Conservation (phyloP, 2,113 vertebrate species). For the Heliornis fulica region DNA sequence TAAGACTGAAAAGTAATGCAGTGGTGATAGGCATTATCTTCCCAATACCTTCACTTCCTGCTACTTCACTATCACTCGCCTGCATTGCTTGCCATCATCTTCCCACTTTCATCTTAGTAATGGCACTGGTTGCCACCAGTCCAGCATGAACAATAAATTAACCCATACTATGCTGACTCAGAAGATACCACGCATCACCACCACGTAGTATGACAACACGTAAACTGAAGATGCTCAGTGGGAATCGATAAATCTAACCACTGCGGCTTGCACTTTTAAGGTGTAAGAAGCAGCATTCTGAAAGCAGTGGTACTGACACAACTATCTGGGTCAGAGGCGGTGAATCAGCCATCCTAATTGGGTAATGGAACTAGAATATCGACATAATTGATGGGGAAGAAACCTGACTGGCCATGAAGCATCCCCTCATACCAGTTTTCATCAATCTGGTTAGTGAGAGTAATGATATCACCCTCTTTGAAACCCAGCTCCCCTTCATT, state of each 20-base stretch:
- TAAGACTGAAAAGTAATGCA: conserved; percentile 56
- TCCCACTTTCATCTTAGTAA: conserved; percentile 22
- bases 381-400: conserved; percentile 99
- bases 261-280: conserved; percentile 73
- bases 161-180: conserved; percentile 29
- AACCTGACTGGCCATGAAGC: conserved; percentile 95
- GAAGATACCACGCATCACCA: conserved; percentile 75
- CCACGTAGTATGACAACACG: conserved; percentile 39
- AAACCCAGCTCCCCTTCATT: conserved; percentile 98
- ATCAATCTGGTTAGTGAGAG: conserved; percentile 96
- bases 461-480: conserved; percentile 97
- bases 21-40: conserved; percentile 71
- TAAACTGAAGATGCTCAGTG: conserved; percentile 68
- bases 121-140: conserved; percentile 21
- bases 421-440: conserved; percentile 99
- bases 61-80: background rate
- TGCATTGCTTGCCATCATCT: conserved; percentile 26
- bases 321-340: conserved; percentile 60
- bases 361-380: conserved; percentile 96
- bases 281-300: conserved; percentile 78
- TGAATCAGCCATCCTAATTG: conserved; percentile 78
- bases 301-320: conserved; percentile 79
- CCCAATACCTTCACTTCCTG: background rate
- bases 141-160: conserved; percentile 41
- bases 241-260: conserved; percentile 69